Base-by-base conservation (phyloP, 2,113 vertebrate genomes). In the Nycticorax nycticorax region DNA sequence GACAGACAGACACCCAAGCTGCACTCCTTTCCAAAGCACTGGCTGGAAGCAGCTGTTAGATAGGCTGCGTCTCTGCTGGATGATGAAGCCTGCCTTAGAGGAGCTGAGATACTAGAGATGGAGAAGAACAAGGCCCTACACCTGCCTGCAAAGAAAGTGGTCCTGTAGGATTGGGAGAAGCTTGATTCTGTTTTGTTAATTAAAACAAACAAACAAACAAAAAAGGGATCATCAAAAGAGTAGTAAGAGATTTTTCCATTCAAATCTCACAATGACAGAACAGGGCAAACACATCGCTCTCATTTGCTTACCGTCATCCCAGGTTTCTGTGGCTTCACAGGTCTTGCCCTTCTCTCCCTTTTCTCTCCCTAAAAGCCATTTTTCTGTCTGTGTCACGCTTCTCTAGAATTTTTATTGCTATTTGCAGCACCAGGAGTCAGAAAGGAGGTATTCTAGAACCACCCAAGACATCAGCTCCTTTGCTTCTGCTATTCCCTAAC, bases 271-370 rank as follows among this genome's bases (percentile, higher is more conserved):
- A 9, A 5, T 9, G 53, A 7, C 22, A 15, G 60, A 26, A 19
- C 10, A 19, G 53, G 27, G 10, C 8, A 60, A 47, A 37, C 23
- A 7, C 0, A 9, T 35, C 48, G 14, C 0, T 22, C 19, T 32
- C 18, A 3, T 21, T 60, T 43, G 9, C 47, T 67, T 16, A 55
- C 21, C 48, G 8, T 14, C 66, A 75, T 5, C 53, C 35, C 63
- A 17, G 35, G 30, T 27, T 57, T 56, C 33, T 63, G 23, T 21
- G 11, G 10, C 39, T 53, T 57, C 45, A 22, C n/a, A 37, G 39
- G n/a, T 59, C n/a, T 33, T 43, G 33, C n/a, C 59, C 32, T 75
- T 48, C 62, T 67, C 66, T 71, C 72, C 27, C 19, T 75, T 55
- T 35, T 20, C 35, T 10, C 27, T 45, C 90, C 55, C 85, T 39